Percentiles rank a stretch among this genome's conserved stretches.
Conservation (phyloP, 2,797 vertebrate genomes). For the Labroides dimidiatus region DNA sequence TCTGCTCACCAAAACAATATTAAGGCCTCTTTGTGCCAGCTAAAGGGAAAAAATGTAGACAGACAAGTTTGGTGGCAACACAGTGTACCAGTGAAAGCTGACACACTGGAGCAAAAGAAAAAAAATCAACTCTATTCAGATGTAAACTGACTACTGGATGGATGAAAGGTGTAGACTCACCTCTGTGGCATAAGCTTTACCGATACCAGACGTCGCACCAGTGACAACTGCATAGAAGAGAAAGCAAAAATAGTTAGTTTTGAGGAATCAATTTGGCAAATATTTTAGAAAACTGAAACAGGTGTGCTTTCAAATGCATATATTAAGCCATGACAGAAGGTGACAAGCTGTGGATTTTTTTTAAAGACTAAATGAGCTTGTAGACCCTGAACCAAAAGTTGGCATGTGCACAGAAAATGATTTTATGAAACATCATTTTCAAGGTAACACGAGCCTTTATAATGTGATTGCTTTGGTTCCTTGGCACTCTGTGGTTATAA, state of each 20-base stretch:
- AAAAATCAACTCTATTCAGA: not conserved
- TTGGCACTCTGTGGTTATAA: no score
- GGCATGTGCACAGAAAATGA: no score
- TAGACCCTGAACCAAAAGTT: no score
- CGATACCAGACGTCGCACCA: constrained; percentile 86
- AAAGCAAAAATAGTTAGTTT: constrained; percentile 10
- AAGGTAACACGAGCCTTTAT: no score
- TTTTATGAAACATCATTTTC: no score
- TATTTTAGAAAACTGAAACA: not conserved
- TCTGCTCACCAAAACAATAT: constrained; percentile 84
- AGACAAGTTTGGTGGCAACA: constrained; percentile 2
- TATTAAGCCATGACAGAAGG: not conserved
- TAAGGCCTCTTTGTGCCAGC: constrained; percentile 86
- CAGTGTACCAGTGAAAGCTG: not conserved
- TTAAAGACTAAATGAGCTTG: no score
- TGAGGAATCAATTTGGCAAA: not conserved
- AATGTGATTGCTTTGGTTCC: no score
- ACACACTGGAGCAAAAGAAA: not conserved
- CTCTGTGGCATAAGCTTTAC: constrained; percentile 85
- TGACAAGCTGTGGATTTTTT: no score
- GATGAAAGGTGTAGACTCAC: constrained; percentile 64
- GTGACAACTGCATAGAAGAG: constrained; percentile 82
- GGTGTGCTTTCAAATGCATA: not conserved
- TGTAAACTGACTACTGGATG: not conserved
- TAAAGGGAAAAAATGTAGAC: constrained; percentile 53